Conservation (phyloP, 2,888 invertebrate genomes). For the Zhengitettix transpicula region DNA sequence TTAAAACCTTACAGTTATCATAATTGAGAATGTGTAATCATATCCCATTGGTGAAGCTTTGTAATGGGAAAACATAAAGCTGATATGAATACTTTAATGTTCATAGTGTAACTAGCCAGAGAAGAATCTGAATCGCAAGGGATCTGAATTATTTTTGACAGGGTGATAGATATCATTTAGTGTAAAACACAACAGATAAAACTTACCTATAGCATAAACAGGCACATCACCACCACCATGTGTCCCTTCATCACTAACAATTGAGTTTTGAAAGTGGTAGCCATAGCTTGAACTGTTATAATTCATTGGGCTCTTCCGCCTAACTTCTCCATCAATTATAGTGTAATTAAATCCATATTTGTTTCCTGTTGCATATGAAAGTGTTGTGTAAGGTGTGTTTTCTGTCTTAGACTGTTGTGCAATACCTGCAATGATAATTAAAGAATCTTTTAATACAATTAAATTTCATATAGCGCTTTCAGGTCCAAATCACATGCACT, state of each 20-base stretch:
- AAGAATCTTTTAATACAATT: background rate
- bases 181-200: no score
- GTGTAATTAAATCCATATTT: slow-evolving; percentile 45
- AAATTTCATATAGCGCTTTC: background rate
- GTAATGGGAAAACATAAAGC: no score
- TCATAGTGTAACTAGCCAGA: no score
- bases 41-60: no score
- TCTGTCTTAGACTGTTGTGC: slow-evolving; percentile 44
- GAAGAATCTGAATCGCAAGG: no score
- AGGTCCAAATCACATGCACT: background rate
- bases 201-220: slow-evolving; percentile 58
- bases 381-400: slow-evolving; percentile 52
- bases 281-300: slow-evolving; percentile 43
- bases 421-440: slow-evolving; percentile 31
- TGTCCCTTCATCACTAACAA: slow-evolving; percentile 52
- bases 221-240: slow-evolving; percentile 77
- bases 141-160: no score
- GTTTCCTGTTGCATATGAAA: slow-evolving; percentile 60
- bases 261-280: slow-evolving; percentile 56
- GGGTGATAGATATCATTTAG: no score
- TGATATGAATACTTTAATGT: no score
- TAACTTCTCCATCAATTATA: slow-evolving; percentile 26
- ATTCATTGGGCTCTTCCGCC: slow-evolving; percentile 40
- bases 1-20: no score
- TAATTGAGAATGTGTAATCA: no score